phyloP scores from a whole-genome alignment of 2,888 invertebrate species.

The Xylophagus ater region DNA sequence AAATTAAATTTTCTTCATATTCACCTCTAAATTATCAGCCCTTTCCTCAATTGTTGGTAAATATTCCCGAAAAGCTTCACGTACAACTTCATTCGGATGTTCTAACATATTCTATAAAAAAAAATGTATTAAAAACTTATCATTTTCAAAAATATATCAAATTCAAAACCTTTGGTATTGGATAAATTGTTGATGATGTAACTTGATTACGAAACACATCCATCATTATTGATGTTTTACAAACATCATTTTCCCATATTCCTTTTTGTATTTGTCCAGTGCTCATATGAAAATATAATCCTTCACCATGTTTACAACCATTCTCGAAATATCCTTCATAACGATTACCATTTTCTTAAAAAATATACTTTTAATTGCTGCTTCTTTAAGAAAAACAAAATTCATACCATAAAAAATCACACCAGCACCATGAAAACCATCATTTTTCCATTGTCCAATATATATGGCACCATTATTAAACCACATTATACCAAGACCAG shows the following conservation, averaged over 20 bases:
- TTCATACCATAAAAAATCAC: slow-evolving; percentile 28
- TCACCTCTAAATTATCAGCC: slow-evolving; percentile 22
- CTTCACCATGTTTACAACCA: slow-evolving; percentile 35
- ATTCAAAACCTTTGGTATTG: slow-evolving; percentile 25
- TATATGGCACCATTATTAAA: slow-evolving; percentile 28
- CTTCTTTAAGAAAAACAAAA: not conserved
- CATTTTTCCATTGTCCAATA: slow-evolving; percentile 33
- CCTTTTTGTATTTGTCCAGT: slow-evolving; percentile 37
- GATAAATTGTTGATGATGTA: slow-evolving; percentile 24
- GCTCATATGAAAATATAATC: slow-evolving; percentile 31
- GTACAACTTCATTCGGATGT: slow-evolving; percentile 28
- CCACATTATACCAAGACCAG: slow-evolving; percentile 35
- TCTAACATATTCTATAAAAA: slow-evolving; percentile 20
- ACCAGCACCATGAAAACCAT: slow-evolving; percentile 30
- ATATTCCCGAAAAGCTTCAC: slow-evolving; percentile 26
- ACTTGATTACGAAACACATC: slow-evolving; percentile 29
- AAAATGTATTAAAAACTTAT: not conserved
- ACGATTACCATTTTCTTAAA: slow-evolving; percentile 32
- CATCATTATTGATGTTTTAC: slow-evolving; percentile 28
- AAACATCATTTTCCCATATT: slow-evolving; percentile 30
- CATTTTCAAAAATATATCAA: not conserved
- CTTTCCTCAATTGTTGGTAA: slow-evolving; percentile 13
- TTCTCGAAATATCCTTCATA: slow-evolving; percentile 34
- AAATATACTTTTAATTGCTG: not conserved
- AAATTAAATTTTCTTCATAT: slow-evolving; percentile 1